A percentile compares a stretch with the other conserved stretches of the same genome.
These are phyloP conservation scores for Lottia scabra DNA, from an alignment of 2,888 invertebrate species.

Conservation along the genomic window DNA sequence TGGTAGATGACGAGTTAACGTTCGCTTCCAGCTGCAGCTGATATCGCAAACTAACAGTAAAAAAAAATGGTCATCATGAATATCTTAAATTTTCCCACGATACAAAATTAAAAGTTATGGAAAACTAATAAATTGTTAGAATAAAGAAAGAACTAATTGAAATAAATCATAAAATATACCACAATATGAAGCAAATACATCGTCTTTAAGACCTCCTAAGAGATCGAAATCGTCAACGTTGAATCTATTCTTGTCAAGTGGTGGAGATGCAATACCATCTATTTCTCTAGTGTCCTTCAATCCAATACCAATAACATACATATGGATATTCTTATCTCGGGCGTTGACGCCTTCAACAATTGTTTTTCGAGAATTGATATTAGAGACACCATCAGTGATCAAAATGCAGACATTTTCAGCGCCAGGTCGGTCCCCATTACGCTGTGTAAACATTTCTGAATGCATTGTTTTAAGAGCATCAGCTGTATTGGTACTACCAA, in stretches of 20 bases:
- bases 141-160: no score
- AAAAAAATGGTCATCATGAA: no score
- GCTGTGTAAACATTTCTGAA: constrained; percentile 47
- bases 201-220: constrained; percentile 23
- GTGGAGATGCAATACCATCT: constrained; percentile 45
- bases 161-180: not conserved
- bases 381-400: constrained; percentile 63
- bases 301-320: constrained; percentile 56
- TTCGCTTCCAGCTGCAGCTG: no score
- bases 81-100: no score
- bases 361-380: constrained; percentile 53
- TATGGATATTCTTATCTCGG: constrained; percentile 39
- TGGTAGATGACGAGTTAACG: no score
- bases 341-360: constrained; percentile 51
- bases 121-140: no score
- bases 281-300: constrained; percentile 39
- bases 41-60: no score
- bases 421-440: constrained; percentile 57
- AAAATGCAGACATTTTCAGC: constrained; percentile 58
- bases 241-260: constrained; percentile 37
- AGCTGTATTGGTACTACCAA: constrained; percentile 62
- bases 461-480: constrained; percentile 53
- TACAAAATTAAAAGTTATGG: no score
- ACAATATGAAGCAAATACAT: constrained; percentile 24
- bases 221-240: constrained; percentile 40